phyloP scores from a whole-genome alignment of 2,888 invertebrate species.

The Drepana falcataria region DNA sequence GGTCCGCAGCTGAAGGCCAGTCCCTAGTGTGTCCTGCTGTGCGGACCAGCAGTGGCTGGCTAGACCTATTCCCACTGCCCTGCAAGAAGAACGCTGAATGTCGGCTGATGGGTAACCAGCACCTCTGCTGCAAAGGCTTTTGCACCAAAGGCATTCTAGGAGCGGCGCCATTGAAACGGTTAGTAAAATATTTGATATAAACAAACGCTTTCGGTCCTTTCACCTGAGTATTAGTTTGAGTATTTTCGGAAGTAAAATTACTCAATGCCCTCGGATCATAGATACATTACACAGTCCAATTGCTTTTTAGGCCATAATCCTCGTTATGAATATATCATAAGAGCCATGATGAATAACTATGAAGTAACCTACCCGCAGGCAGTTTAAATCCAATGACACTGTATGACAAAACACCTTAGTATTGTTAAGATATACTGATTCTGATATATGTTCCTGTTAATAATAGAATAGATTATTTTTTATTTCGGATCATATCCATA shows the following conservation, averaged over 20 bases:
- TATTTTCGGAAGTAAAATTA: background rate
- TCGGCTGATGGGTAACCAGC: constrained; percentile 69
- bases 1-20: constrained; percentile 40
- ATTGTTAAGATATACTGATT: too few species aligned
- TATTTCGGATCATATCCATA: too few species aligned
- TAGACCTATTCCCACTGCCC: constrained; percentile 76
- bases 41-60: constrained; percentile 69
- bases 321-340: background rate
- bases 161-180: constrained; percentile 44
- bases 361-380: background rate
- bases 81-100: constrained; percentile 77
- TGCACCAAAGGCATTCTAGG: constrained; percentile 69
- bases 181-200: constrained; percentile 18
- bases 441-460: too few species aligned
- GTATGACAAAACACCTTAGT: constrained; percentile 2
- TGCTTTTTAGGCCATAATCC: constrained; percentile 1
- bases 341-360: background rate
- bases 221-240: background rate
- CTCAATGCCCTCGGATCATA: constrained; percentile 1
- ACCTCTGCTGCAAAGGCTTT: constrained; percentile 77
- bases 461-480: too few species aligned
- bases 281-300: background rate
- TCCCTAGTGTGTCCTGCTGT: constrained; percentile 63
- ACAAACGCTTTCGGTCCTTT: background rate
- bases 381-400: background rate